Conservation (phyloP, 2,797 vertebrate genomes). For the Anguilla marmorata region DNA sequence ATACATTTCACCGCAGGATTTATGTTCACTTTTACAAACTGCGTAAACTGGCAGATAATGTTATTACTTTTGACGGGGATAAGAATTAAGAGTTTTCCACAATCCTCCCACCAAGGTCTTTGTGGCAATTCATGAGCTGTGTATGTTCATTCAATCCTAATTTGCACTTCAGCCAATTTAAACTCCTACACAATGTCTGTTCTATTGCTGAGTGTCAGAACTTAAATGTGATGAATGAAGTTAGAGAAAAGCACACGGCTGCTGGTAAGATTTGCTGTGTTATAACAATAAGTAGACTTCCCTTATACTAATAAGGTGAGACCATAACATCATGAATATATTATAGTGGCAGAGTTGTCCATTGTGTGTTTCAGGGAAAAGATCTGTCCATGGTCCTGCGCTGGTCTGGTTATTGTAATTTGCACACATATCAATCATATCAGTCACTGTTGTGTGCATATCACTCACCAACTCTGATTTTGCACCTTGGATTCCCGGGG, state of each 20-base stretch:
- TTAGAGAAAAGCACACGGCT: neutral
- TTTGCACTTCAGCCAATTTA: neutral
- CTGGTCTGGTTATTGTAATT: conserved; percentile 12
- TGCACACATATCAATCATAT: conserved; percentile 26
- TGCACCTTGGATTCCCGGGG: neutral
- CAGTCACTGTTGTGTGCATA: neutral
- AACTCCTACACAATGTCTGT: neutral
- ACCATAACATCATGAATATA: neutral
- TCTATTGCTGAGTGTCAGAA: neutral
- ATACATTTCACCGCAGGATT: neutral
- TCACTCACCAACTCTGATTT: neutral
- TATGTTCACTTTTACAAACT: neutral
- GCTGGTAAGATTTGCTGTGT: neutral
- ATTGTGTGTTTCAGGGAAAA: neutral
- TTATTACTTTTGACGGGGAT: neutral
- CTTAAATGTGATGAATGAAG: neutral
- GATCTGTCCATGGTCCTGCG: conserved; percentile 40
- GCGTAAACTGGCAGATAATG: neutral
- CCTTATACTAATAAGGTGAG: neutral
- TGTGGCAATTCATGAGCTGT: neutral
- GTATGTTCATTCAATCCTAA: neutral
- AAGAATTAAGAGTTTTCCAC: neutral
- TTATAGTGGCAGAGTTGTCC: neutral
- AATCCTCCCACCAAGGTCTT: neutral
- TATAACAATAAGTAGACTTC: neutral